Percentiles rank a stretch among this genome's conserved stretches.
phyloP scores from a whole-genome alignment of 2,113 vertebrate genomes.

The Echinops telfairi region DNA sequence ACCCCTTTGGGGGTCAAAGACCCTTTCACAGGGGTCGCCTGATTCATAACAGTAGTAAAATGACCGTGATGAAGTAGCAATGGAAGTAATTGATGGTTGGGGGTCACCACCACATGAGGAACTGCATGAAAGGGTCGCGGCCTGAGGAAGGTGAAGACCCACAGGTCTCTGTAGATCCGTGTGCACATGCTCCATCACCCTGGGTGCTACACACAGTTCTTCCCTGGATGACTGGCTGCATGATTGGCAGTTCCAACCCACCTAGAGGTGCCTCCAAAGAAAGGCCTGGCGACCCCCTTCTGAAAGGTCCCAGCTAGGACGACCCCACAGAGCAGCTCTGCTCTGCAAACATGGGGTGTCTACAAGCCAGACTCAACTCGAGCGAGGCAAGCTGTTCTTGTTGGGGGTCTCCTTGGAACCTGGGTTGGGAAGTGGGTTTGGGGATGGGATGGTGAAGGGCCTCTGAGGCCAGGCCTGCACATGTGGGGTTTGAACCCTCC shows the following conservation, averaged over 20 bases:
- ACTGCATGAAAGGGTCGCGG: no score
- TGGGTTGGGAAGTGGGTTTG: background rate
- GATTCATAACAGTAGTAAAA: no score
- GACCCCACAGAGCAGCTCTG: background rate
- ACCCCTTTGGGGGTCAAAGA: no score
- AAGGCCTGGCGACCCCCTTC: background rate
- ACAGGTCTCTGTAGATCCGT: background rate
- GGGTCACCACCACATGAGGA: no score
- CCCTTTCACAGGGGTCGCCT: no score
- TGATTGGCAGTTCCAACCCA: background rate
- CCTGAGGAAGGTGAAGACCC: no score
- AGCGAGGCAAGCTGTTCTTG: background rate
- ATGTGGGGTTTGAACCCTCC: fast-evolving
- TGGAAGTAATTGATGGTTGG: no score
- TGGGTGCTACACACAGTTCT: background rate
- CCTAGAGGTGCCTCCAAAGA: background rate
- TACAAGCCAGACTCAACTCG: background rate
- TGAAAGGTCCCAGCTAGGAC: background rate
- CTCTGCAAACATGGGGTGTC: background rate
- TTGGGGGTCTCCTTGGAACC: background rate
- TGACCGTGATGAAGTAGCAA: no score
- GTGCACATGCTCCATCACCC: background rate
- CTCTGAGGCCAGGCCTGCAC: background rate
- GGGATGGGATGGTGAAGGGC: background rate
- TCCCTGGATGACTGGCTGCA: background rate